A percentile compares a stretch with the other conserved stretches of the same genome.
These are phyloP conservation scores for Amorpha juglandis DNA, from an alignment of 2,888 invertebrate genomes.

Conservation along the genomic window DNA sequence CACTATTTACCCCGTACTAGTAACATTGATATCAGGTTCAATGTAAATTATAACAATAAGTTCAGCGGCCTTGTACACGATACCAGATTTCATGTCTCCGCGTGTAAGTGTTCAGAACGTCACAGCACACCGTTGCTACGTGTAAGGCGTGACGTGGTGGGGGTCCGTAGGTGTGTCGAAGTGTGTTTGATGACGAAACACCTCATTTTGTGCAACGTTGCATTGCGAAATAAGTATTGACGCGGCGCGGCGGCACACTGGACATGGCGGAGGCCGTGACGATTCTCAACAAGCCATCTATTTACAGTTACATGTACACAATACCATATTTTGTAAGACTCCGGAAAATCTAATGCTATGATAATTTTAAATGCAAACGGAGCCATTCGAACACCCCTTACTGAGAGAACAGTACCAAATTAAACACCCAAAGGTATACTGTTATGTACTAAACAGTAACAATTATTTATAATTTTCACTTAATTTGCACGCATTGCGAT, in stretches of 20 bases:
- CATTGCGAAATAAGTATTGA: constrained; percentile 78
- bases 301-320: constrained; percentile 19
- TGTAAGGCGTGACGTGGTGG: constrained; percentile 56
- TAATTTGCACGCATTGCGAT: constrained; percentile 5
- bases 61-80: constrained; percentile 19
- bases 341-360: constrained; percentile 15
- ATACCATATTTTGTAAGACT: not conserved
- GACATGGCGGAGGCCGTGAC: constrained; percentile 56
- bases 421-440: constrained; percentile 7
- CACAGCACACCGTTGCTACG: constrained; percentile 40
- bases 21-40: constrained; percentile 7
- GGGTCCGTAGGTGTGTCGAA: constrained; percentile 73
- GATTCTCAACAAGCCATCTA: constrained; percentile 31
- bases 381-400: not conserved
- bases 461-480: constrained; percentile 11
- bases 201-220: constrained; percentile 74
- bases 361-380: not conserved
- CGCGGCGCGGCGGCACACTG: constrained; percentile 64
- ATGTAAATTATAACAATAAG: constrained; percentile 15
- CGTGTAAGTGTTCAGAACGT: constrained; percentile 30
- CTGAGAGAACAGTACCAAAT: not conserved
- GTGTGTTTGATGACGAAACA: constrained; percentile 73
- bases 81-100: constrained; percentile 4
- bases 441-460: not conserved
- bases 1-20: constrained; percentile 2